phyloP scores from a whole-genome alignment of 2,888 invertebrate genomes.

The Drosophila fungiperda region DNA sequence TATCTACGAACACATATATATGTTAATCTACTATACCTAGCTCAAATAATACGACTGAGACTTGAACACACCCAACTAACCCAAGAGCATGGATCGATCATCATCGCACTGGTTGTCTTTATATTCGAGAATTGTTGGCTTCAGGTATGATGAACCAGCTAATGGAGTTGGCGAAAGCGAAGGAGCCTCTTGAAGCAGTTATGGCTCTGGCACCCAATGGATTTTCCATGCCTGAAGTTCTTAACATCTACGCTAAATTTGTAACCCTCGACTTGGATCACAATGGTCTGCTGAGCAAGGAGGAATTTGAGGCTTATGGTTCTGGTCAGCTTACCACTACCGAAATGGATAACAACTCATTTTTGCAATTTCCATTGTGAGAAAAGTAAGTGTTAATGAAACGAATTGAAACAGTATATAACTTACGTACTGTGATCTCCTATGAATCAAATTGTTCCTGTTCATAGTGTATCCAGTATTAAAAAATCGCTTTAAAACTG shows the following conservation, averaged over 20 bases:
- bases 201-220: constrained; percentile 89
- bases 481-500: neutral
- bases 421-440: too few species aligned
- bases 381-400: neutral
- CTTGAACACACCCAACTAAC: neutral
- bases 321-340: constrained; percentile 96
- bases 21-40: neutral
- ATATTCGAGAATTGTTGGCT: constrained; percentile 95
- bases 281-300: constrained; percentile 97
- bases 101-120: constrained; percentile 93
- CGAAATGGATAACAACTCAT: constrained; percentile 99
- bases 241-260: constrained; percentile 97
- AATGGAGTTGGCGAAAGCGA: constrained; percentile 92
- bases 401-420: neutral
- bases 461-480: neutral
- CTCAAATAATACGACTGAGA: neutral
- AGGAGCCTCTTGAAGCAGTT: constrained; percentile 85
- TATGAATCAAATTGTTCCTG: neutral
- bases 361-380: constrained; percentile 94
- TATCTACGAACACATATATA: neutral
- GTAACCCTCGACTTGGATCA: constrained; percentile 96
- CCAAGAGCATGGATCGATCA: constrained; percentile 87
- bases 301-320: constrained; percentile 95
- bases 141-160: constrained; percentile 93
- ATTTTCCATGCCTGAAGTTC: constrained; percentile 95